Evolutionary conservation across 2,888 invertebrate genomes (phyloP), one percentile per base, ranked within the genome.

Genomic region (Amaurobius ferox): DNA sequence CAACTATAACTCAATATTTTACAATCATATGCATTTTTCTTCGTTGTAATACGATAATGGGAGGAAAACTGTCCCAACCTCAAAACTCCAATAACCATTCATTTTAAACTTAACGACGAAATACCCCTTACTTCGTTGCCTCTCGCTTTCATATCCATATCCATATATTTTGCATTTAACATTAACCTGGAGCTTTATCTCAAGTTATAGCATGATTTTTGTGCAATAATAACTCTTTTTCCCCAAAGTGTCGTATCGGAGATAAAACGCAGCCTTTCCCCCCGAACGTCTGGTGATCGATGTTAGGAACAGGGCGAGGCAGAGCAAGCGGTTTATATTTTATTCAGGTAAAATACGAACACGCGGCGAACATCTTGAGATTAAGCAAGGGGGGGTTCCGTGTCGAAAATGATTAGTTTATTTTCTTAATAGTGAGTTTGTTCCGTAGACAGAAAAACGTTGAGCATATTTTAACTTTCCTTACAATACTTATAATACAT

Each of bases 291-390:
- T 16, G n/a, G 16, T 11, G 44, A 44, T 44, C 44, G 44, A 44
- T 44, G 16, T 6, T 44, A 16, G 6, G 23, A 23, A 23, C 2
- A 55, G 55, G 55, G 55, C 55, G 55, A 55, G 55, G 55, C 55
- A 55, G 55, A 23, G 55, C 23, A 55, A 55, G 55, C 55, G 55
- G 23, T 55, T 55, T 55, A 55, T 55, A 55, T 55, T 55, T 55
- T 55, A 55, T 55, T 55, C 55, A 55, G 16, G 55, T n/a, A 55
- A 55, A 55, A 55, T 55, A 55, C 7, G 55, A 55, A 55, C 55
- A 23, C 3, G 5, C 6, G 16, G 23, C 3, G 23, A 23, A 55
- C 55, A 23, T 23, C 55, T 23, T 3, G 23, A 55, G 55, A 55
- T 55, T 55, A 55, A 55, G 23, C 55, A 23, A 23, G 23, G 55